phyloP scores from a whole-genome alignment of 2,888 invertebrate genomes.

The Sesia apiformis region DNA sequence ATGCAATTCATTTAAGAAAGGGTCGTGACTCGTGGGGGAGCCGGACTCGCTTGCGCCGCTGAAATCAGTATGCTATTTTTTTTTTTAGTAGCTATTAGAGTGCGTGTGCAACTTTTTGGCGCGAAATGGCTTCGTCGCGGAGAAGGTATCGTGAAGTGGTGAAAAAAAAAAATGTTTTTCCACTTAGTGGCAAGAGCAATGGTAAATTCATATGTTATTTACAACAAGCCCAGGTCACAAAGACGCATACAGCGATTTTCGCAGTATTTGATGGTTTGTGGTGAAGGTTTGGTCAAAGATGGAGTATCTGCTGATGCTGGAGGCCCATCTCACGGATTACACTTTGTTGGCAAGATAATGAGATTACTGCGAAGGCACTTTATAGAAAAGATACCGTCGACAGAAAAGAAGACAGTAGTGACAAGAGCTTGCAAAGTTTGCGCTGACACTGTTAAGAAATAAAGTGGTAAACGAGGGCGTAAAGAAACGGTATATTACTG shows the following conservation, averaged over 20 bases:
- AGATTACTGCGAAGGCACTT: conserved; percentile 7
- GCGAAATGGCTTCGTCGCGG: neutral
- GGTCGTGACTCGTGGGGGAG: too few species aligned
- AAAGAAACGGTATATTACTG: conserved; percentile 7
- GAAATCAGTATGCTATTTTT: too few species aligned
- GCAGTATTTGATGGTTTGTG: neutral
- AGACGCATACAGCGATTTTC: neutral
- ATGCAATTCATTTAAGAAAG: too few species aligned
- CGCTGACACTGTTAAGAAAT: conserved; percentile 4
- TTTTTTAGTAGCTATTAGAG: too few species aligned
- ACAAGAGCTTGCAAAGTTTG: conserved; percentile 7
- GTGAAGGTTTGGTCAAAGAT: neutral
- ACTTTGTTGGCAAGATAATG: neutral
- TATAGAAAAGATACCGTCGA: conserved; percentile 4
- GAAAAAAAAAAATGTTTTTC: conserved; percentile 15
- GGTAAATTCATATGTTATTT: conserved; percentile 10
- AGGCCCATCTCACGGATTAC: conserved; percentile 1
- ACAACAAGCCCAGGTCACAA: neutral
- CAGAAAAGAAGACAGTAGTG: conserved; percentile 4
- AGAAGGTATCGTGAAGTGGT: conserved; percentile 8
- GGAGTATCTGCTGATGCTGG: neutral
- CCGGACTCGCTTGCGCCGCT: too few species aligned
- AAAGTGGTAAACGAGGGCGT: conserved; percentile 5
- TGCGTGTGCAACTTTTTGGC: too few species aligned
- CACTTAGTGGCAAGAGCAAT: conserved; percentile 10